Evolutionary conservation across 1,140 invertebrate species (phyloP).

Genomic region (Choristoneura fumiferana): DNA sequence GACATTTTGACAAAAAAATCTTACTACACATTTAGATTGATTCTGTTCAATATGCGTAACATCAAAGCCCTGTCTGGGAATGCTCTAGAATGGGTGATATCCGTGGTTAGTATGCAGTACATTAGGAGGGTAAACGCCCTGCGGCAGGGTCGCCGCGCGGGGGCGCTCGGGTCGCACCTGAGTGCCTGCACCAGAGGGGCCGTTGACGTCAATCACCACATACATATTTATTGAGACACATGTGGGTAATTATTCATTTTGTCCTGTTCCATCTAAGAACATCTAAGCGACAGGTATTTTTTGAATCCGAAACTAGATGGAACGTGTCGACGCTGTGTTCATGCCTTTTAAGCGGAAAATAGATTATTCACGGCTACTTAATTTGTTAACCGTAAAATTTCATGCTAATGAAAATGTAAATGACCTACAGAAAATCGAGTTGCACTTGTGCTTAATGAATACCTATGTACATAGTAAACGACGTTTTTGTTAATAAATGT

Average conservation of each 20-base stretch:
- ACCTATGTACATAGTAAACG: not conserved
- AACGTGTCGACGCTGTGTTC: too few relatives aligned
- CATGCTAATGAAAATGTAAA: too few relatives aligned
- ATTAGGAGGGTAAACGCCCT: constrained; percentile 16
- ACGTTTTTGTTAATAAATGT: constrained; percentile 1
- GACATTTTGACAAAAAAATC: not conserved
- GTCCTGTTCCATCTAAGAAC: constrained; percentile 18
- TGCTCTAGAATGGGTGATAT: not conserved
- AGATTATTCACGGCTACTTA: too few relatives aligned
- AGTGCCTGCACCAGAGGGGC: constrained; percentile 14
- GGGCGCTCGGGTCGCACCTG: too few relatives aligned
- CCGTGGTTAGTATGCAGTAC: constrained; percentile 9
- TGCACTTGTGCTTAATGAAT: too few relatives aligned
- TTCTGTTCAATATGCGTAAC: constrained; percentile 6
- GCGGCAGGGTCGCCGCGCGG: not conserved
- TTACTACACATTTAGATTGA: constrained; percentile 12
- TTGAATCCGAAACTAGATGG: too few relatives aligned
- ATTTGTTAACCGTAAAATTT: too few relatives aligned
- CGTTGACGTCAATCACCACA: constrained; percentile 41
- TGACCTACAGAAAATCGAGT: too few relatives aligned
- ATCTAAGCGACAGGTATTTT: not conserved
- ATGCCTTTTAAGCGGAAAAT: too few relatives aligned
- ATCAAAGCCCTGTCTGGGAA: constrained; percentile 3
- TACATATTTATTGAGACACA: constrained; percentile 26
- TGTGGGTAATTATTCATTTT: constrained; percentile 42